Evolutionary conservation across 2,797 vertebrate species (phyloP), one percentile per base, ranked within the genome.

Genomic region (Sebastes baramenuke): DNA sequence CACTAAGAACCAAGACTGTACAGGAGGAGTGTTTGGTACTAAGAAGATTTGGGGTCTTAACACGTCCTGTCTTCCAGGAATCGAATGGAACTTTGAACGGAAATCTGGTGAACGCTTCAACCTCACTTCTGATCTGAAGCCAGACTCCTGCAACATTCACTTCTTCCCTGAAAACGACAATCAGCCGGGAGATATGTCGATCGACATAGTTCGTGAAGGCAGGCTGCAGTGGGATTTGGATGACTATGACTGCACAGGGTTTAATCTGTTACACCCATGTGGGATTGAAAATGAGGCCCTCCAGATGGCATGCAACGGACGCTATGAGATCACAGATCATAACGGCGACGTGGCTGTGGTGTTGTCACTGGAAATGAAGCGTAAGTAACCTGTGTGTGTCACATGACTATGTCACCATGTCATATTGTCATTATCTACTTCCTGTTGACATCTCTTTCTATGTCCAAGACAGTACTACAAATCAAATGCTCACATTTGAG

Each of bases 341-440:
- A 11, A 83, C 6, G 22, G 2, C 3, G 14, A 88, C 25, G 2
- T 2, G 1, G 80, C 64, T 58, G 12, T 82, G 12, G 6, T 1
- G 12, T 46, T 70, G 24, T 0, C 0, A 0, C 18, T 90, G 62
- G 2, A 58, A 3, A 12, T 86, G 3, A 5, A 58, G 9, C 0
- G 89, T 90, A 59, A 89, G 87, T 79, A 65, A 36, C 24, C 22
- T 79, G 2, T 52, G n/a, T 36, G 25, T 54, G n/a, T 75, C 25
- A 27, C 18, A 49, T 56, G 6, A 38, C 38, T 25, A 27, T 30
- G 8, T 32, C 61, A 64, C 61, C 6, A 1, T 61, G 59, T 61
- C 29, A n/a, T 30, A 22, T 67, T 52, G 11, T 18, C 20, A 25
- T 27, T 46, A 27, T 66, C 24, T 20, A 49, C 25, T 30, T 67